Conservation (phyloP, 2,113 vertebrate genomes). For the Heterotilapia buettikoferi region DNA sequence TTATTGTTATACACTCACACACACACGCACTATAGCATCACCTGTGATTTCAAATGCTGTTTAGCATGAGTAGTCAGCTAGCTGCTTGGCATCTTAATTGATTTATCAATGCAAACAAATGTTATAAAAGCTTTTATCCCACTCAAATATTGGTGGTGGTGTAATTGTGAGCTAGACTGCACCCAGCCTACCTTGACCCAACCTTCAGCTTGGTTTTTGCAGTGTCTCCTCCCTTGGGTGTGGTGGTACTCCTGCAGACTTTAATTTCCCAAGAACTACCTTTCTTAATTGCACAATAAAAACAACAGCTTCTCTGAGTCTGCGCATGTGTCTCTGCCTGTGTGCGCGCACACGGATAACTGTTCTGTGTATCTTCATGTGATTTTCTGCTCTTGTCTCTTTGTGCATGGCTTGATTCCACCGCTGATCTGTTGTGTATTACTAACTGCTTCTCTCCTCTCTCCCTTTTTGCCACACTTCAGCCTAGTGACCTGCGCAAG, state of each 20-base stretch:
- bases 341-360: neutral
- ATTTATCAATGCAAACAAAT: neutral
- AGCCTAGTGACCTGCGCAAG: slow-evolving; percentile 99
- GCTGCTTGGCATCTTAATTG: neutral
- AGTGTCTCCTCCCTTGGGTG: neutral
- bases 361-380: neutral
- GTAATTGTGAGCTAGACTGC: neutral
- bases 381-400: slow-evolving; percentile 6
- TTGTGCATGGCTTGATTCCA: slow-evolving; percentile 29
- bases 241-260: neutral
- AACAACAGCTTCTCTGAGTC: neutral
- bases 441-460: slow-evolving; percentile 57
- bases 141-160: neutral
- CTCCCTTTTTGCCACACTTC: slow-evolving; percentile 74
- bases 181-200: neutral
- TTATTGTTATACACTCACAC: neutral
- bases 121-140: neutral
- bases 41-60: neutral
- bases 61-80: neutral
- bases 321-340: neutral
- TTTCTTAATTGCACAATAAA: neutral
- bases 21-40: neutral
- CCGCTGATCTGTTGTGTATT: neutral
- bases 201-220: slow-evolving; percentile 3
- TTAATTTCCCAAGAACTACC: neutral